These are phyloP conservation scores for Drosophila erecta DNA, from an alignment of 1,140 invertebrate species.

Conservation along the genomic window DNA sequence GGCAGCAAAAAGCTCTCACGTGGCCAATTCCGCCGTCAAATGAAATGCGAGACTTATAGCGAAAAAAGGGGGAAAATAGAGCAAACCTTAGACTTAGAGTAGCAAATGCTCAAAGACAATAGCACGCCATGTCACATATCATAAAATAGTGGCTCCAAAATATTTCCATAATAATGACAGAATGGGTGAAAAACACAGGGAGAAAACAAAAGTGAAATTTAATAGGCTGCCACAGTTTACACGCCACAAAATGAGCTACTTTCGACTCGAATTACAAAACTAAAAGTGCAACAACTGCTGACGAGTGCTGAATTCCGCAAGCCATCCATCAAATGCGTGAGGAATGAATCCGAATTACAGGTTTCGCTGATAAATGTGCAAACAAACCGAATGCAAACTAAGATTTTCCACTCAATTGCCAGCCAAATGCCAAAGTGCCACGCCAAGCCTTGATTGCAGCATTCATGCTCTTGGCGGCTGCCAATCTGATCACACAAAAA, in stretches of 20 bases:
- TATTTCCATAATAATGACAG: conserved; percentile 53
- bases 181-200: conserved; percentile 7
- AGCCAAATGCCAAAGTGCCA: conserved; percentile 63
- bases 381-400: conserved; percentile 47
- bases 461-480: conserved; percentile 63
- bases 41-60: conserved; percentile 55
- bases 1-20: conserved; percentile 42
- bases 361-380: conserved; percentile 60
- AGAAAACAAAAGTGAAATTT: conserved; percentile 71
- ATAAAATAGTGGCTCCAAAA: conserved; percentile 37
- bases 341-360: conserved; percentile 42
- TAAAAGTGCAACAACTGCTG: conserved; percentile 47
- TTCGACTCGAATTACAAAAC: conserved; percentile 69
- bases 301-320: conserved; percentile 26
- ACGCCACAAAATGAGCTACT: conserved; percentile 51
- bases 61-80: conserved; percentile 5
- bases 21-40: conserved; percentile 32
- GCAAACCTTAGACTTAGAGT: conserved; percentile 9
- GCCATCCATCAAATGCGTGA: conserved; percentile 37
- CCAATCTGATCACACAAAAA: conserved; percentile 51
- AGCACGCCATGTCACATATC: conserved; percentile 44
- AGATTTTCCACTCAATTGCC: conserved; percentile 55
- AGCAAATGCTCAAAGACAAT: conserved; percentile 47
- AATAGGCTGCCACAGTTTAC: conserved; percentile 63
- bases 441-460: conserved; percentile 48